These are phyloP conservation scores for Brachyhypopomus gauderio DNA, from an alignment of 2,113 vertebrate species.

Conservation along the genomic window DNA sequence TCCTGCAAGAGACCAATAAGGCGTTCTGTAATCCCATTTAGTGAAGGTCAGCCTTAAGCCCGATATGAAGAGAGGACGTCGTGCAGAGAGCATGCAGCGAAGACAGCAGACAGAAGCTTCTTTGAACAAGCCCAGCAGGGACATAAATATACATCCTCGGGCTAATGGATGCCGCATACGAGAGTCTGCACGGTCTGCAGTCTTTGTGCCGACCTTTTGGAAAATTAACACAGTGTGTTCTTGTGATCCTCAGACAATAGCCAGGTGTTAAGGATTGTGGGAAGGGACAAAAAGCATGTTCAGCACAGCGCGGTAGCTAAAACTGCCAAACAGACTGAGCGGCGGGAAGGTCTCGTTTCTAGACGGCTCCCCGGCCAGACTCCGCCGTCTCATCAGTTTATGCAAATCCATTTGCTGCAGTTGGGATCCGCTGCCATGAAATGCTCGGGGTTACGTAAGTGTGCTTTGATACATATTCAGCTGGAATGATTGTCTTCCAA, in stretches of 20 bases:
- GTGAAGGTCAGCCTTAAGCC: conserved; percentile 12
- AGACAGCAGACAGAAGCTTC: not conserved
- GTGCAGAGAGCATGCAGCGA: not conserved
- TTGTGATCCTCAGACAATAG: not conserved
- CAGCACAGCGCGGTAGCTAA: not conserved
- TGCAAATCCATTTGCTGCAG: conserved; percentile 52
- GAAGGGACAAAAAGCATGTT: conserved; percentile 24
- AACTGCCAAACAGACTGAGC: conserved; percentile 30
- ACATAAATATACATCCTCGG: not conserved
- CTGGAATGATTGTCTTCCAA: conserved; percentile 3
- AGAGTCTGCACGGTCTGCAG: not conserved
- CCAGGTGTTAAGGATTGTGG: conserved; percentile 6
- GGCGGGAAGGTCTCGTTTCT: conserved; percentile 30
- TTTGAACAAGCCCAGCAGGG: not conserved
- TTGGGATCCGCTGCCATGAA: conserved; percentile 31
- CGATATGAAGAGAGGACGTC: not conserved
- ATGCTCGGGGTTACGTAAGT: conserved; percentile 43
- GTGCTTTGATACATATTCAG: conserved; percentile 35
- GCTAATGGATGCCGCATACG: not conserved
- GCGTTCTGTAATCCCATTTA: conserved; percentile 3
- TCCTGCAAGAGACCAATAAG: not conserved
- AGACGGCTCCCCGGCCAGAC: conserved; percentile 16
- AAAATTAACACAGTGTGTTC: conserved; percentile 1
- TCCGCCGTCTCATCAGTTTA: conserved; percentile 49
- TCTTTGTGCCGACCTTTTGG: conserved; percentile 13